Conservation (phyloP, 2,888 invertebrate genomes). For the Cerceris ruficornis region DNA sequence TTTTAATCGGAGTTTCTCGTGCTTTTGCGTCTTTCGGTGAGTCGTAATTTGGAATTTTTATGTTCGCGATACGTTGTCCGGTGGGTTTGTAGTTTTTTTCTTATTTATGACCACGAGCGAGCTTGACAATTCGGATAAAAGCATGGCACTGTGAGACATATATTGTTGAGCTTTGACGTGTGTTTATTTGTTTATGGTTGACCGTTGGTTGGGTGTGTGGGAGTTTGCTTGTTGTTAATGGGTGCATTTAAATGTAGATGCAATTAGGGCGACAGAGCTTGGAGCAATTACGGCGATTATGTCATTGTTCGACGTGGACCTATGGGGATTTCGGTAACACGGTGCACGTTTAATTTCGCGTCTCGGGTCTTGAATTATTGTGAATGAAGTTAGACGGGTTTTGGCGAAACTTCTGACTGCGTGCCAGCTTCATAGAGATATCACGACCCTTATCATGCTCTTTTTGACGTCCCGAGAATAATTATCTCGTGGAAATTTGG, state of each 20-base stretch:
- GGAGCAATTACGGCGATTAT: neutral
- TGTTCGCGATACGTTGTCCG: neutral
- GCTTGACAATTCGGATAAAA: too few relatives aligned
- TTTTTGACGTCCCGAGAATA: neutral
- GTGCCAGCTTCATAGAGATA: constrained; percentile 12
- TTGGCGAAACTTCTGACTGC: neutral
- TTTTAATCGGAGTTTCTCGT: neutral
- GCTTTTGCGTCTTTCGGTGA: neutral
- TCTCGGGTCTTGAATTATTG: neutral
- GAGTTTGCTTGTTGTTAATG: neutral
- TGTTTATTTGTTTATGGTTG: too few relatives aligned
- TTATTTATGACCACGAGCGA: neutral
- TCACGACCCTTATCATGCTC: neutral
- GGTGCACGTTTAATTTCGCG: constrained; percentile 12
- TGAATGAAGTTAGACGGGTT: constrained; percentile 18
- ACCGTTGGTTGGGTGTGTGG: too few relatives aligned
- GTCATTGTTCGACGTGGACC: neutral
- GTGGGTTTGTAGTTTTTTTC: neutral
- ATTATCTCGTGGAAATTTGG: neutral
- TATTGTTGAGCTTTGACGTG: too few relatives aligned
- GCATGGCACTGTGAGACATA: too few relatives aligned
- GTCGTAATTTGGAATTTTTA: neutral
- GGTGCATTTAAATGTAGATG: neutral
- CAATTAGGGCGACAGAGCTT: neutral
- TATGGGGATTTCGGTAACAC: neutral